Percentiles rank a stretch among this genome's conserved stretches.
Conservation (phyloP, 2,113 vertebrate genomes). For the Boulengerochromis microlepis region DNA sequence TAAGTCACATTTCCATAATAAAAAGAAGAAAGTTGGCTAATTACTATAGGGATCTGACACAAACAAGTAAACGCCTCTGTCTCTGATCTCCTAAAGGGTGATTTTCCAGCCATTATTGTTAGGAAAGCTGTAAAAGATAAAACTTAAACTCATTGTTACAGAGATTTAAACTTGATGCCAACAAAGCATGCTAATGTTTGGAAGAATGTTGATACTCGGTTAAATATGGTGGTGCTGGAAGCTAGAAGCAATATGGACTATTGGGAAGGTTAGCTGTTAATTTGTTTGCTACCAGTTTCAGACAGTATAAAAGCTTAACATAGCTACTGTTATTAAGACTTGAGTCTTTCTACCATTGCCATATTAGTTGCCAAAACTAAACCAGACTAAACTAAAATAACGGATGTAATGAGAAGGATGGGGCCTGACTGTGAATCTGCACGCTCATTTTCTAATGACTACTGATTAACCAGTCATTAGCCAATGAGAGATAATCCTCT, state of each 20-base stretch:
- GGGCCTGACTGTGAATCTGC: not conserved
- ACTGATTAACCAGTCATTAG: not conserved
- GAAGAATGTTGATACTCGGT: fast-evolving
- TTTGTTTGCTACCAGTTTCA: not conserved
- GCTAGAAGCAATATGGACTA: not conserved
- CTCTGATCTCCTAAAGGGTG: not conserved
- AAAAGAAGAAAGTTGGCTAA: not conserved
- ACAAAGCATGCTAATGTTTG: not conserved
- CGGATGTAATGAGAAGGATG: not conserved
- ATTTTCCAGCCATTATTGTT: not conserved
- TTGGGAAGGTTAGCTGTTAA: not conserved
- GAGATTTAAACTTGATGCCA: not conserved
- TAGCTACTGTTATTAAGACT: not conserved
- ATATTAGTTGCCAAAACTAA: not conserved
- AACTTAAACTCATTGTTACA: not conserved
- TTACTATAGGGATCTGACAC: not conserved
- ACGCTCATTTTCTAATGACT: not conserved
- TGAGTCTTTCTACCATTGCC: not conserved
- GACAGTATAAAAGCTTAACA: not conserved
- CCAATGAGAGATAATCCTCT: not conserved
- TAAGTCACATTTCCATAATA: not conserved
- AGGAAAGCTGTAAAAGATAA: not conserved
- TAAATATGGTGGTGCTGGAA: not conserved
- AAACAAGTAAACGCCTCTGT: not conserved
- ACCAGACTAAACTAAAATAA: not conserved